Conservation (phyloP, 2,113 vertebrate species). For the Acrocephalus kingi region DNA sequence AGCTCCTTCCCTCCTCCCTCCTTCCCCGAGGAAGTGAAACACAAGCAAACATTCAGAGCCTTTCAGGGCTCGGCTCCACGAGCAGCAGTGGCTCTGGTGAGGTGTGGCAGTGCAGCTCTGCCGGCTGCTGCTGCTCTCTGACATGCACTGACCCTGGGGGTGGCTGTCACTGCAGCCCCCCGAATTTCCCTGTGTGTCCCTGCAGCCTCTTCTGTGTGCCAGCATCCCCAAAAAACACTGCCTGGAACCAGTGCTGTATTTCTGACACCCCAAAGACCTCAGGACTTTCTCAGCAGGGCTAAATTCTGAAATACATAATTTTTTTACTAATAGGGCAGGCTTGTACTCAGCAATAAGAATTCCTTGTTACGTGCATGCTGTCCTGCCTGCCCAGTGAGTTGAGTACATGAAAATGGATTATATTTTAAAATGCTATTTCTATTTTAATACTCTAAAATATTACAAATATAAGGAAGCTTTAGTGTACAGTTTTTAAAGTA, state of each 20-base stretch:
- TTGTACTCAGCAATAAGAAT: neutral
- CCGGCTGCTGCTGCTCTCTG: neutral
- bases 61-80: rapidly evolving
- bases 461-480: neutral
- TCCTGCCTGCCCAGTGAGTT: neutral
- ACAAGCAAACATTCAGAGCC: neutral
- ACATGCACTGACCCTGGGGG: neutral
- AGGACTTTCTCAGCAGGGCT: neutral
- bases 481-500: neutral
- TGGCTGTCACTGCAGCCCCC: neutral
- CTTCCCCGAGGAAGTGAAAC: neutral
- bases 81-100: neutral
- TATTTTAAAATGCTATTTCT: conserved; percentile 19
- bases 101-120: neutral
- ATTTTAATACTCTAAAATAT: neutral
- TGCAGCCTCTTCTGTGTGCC: neutral
- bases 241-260: neutral
- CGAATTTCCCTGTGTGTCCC: rapidly evolving
- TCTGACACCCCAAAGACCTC: neutral
- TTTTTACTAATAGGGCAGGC: neutral
- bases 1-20: neutral
- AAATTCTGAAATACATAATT: neutral
- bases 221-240: neutral
- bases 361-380: rapidly evolving
- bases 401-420: neutral